Evolutionary conservation across 2,113 vertebrate genomes (phyloP).

Genomic region (Probosciger aterrimus): DNA sequence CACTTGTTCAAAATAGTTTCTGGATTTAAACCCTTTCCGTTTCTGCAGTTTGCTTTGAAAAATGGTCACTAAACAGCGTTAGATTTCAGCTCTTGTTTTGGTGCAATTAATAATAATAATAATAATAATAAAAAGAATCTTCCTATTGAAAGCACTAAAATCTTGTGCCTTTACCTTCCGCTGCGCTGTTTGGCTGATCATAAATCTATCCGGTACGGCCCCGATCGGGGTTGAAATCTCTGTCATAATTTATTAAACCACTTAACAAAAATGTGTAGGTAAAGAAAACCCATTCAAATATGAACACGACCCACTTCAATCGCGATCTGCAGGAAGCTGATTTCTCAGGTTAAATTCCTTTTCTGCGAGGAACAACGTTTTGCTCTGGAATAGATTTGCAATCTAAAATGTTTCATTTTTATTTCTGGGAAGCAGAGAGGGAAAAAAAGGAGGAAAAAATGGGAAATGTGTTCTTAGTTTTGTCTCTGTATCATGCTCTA

Average conservation of each 20-base stretch:
- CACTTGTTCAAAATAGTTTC: not conserved
- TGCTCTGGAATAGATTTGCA: not conserved
- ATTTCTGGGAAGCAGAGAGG: not conserved
- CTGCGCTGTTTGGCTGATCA: not conserved
- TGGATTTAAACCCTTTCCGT: not conserved
- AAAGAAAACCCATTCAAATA: not conserved
- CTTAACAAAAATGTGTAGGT: not conserved
- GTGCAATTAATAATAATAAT: not conserved
- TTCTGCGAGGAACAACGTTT: not conserved
- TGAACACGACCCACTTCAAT: not conserved
- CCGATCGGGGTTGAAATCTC: not conserved
- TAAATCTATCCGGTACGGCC: not conserved
- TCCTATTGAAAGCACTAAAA: not conserved
- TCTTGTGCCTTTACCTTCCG: not conserved
- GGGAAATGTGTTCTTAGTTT: not conserved
- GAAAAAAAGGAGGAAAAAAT: not conserved
- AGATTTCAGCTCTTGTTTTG: not conserved
- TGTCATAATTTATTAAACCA: slow-evolving; percentile 34
- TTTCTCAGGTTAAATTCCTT: not conserved
- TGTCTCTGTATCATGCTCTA: not conserved
- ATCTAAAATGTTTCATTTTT: not conserved
- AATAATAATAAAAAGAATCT: not conserved
- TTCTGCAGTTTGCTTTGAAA: not conserved
- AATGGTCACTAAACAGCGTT: not conserved
- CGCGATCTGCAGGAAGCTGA: not conserved